Percentiles rank a stretch among this genome's conserved stretches.
These are phyloP conservation scores for Eutolmus rufibarbis DNA, from an alignment of 2,888 invertebrate species.

Conservation along the genomic window DNA sequence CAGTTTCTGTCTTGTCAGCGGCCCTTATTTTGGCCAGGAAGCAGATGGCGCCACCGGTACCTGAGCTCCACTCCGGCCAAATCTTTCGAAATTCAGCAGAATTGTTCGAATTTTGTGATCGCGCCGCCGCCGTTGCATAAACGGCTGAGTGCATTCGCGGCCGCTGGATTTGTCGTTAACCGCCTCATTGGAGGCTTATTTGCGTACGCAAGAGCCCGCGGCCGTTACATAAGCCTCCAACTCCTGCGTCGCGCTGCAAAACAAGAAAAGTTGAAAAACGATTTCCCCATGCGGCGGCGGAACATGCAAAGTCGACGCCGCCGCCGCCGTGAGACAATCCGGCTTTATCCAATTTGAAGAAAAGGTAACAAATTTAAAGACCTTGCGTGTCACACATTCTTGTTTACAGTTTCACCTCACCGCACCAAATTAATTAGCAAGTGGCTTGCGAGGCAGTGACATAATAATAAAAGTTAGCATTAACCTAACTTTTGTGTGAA, in stretches of 20 bases:
- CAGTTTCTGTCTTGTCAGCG: not conserved
- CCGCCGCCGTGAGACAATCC: not conserved
- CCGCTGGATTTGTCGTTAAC: not conserved
- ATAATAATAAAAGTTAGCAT: not conserved
- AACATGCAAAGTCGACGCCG: not conserved
- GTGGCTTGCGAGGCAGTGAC: not conserved
- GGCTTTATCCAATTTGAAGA: not conserved
- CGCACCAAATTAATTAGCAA: not conserved
- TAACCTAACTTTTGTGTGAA: not conserved
- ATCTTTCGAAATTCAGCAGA: not conserved
- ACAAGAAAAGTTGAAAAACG: not conserved
- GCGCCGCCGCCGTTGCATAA: not conserved
- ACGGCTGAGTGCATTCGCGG: not conserved
- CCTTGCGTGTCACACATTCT: constrained; percentile 13
- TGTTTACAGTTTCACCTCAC: not conserved
- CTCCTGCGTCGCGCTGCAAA: not conserved
- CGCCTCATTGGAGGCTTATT: not conserved
- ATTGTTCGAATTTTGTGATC: constrained; percentile 1
- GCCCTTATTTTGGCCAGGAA: not conserved
- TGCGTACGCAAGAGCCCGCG: not conserved
- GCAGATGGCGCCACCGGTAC: not conserved
- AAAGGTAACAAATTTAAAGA: not conserved
- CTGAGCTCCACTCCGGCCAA: not conserved
- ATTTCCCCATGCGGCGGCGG: not conserved
- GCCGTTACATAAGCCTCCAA: not conserved